Evolutionary conservation across 1,140 invertebrate genomes (phyloP).

Genomic region (Sesamia nonagrioides): DNA sequence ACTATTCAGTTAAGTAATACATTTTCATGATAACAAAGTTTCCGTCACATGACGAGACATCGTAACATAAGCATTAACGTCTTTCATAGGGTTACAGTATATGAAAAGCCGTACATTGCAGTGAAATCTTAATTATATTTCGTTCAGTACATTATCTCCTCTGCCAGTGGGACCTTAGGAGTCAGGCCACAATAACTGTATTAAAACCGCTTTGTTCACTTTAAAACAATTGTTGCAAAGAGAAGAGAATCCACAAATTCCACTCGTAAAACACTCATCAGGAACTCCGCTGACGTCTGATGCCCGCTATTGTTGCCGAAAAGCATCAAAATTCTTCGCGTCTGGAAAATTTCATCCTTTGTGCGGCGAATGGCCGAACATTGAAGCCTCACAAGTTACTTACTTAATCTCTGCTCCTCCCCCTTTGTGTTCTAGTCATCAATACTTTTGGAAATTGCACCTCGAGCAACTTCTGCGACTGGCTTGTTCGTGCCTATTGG

Average conservation of each 20-base stretch:
- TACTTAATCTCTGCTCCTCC: slow-evolving; percentile 73
- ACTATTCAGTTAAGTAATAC: neutral
- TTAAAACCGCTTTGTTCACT: slow-evolving; percentile 70
- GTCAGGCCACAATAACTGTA: slow-evolving; percentile 67
- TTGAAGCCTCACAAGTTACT: slow-evolving; percentile 72
- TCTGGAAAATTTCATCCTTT: slow-evolving; percentile 74
- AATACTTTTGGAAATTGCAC: slow-evolving; percentile 73
- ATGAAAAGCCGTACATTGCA: slow-evolving; percentile 23
- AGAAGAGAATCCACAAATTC: slow-evolving; percentile 68
- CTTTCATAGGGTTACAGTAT: neutral
- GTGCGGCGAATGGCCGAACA: slow-evolving; percentile 61
- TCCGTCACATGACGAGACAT: neutral
- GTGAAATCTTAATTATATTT: slow-evolving; percentile 66
- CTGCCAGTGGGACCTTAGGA: slow-evolving; percentile 58
- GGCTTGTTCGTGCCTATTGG: slow-evolving; percentile 45
- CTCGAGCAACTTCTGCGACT: slow-evolving; percentile 51
- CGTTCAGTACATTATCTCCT: slow-evolving; percentile 64
- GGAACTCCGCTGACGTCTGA: slow-evolving; percentile 62
- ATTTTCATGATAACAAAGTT: neutral
- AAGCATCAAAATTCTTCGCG: slow-evolving; percentile 73
- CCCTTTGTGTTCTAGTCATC: slow-evolving; percentile 69
- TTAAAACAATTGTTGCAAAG: slow-evolving; percentile 71
- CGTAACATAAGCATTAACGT: neutral
- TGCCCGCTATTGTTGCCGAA: slow-evolving; percentile 66
- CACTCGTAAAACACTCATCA: slow-evolving; percentile 76